Evolutionary conservation across 2,888 invertebrate species (phyloP).

Genomic region (Drosophila diplacantha): DNA sequence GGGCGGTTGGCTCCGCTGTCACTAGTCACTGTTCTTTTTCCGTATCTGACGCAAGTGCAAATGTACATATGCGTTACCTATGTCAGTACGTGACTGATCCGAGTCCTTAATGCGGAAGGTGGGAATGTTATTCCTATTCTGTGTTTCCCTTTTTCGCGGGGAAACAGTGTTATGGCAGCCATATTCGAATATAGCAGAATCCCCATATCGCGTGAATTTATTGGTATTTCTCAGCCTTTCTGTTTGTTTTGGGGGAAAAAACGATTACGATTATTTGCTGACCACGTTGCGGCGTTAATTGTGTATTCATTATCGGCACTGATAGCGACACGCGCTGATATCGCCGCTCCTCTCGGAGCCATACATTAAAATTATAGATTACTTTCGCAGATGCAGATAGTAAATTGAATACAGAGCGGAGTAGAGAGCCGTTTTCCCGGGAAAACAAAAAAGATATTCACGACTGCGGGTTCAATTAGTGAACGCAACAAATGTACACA

Average conservation of each 20-base stretch:
- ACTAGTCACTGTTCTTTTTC: conserved; percentile 25
- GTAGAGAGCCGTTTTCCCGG: conserved; percentile 7
- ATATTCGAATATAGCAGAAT: conserved; percentile 32
- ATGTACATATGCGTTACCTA: conserved; percentile 33
- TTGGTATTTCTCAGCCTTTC: conserved; percentile 19
- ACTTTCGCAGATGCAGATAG: conserved; percentile 46
- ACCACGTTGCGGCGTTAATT: conserved; percentile 53
- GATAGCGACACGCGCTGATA: conserved; percentile 51
- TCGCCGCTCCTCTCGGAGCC: conserved; percentile 47
- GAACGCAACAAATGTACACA: conserved; percentile 14
- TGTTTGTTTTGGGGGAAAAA: conserved; percentile 13
- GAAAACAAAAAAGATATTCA: conserved; percentile 9
- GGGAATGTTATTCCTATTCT: conserved; percentile 6
- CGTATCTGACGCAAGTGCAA: conserved; percentile 30
- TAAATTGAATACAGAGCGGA: conserved; percentile 12
- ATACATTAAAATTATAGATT: conserved; percentile 62
- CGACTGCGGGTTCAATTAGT: conserved; percentile 26
- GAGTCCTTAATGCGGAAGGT: conserved; percentile 29
- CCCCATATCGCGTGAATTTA: conserved; percentile 29
- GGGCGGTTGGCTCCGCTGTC: conserved; percentile 35
- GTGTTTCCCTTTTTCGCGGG: neutral
- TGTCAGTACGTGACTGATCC: conserved; percentile 35
- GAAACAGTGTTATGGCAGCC: conserved; percentile 30
- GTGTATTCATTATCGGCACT: conserved; percentile 59
- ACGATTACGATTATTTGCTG: conserved; percentile 45